Evolutionary conservation across 2,797 vertebrate species (phyloP), one percentile per base, ranked within the genome.

Genomic region (Lagocephalus sceleratus): DNA sequence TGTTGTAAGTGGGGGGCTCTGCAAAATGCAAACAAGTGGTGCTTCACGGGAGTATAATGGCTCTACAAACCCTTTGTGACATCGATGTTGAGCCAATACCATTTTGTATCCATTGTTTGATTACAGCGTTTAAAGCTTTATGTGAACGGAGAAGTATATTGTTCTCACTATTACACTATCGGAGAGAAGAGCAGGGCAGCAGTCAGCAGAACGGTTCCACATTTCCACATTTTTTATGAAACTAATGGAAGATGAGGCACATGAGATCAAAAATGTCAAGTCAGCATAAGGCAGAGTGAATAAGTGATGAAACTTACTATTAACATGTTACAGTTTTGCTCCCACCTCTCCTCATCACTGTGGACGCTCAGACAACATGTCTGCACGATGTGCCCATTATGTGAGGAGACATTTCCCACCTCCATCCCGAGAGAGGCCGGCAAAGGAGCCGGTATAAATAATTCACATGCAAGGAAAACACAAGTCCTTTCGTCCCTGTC

Each of bases 391-490:
- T 58, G 63, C 48, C 81, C 75, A 62, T 78, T 75, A 76, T 64
- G 62, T 47, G 60, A 69, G 25, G 46, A 79, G 75, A 71, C 66
- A 21, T 79, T 78, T 71, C 62, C 76, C 58, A 69, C 75, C 76
- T 81, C 50, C 63, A 45, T 71, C 68, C 68, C 2, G 1, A 42
- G 72, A 65, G 64, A 46, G 71, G 56, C 51, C 60, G 48, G 64
- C 20, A 11, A 45, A 72, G 62, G 76, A 77, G 73, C 61, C 73
- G 61, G 64, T 88, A 91, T 91, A 82, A 90, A 91, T 89, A 88
- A 90, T 91, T 90, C 71, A 90, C 81, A 75, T 78, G 80, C 73
- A 70, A 86, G 78, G 82, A 73, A 71, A 88, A 80, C 76, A 79
- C 56, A 73, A 88, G 81, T 74, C 84, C 60, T 76, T 83, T 88